A percentile compares a stretch with the other conserved stretches of the same genome.
These are phyloP conservation scores for Phyto melanocephala DNA, from an alignment of 2,888 invertebrate species.

Conservation along the genomic window DNA sequence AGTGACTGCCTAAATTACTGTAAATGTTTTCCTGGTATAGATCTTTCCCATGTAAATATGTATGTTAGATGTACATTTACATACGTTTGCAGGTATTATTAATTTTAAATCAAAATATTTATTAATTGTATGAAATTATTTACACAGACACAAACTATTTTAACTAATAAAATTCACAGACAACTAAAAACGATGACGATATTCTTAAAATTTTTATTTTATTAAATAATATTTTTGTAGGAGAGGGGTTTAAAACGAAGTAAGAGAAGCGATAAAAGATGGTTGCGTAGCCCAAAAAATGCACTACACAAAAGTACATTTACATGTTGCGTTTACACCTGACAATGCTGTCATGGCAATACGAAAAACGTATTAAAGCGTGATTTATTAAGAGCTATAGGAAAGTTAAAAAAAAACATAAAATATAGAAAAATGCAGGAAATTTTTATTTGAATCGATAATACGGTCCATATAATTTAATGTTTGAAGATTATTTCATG, in stretches of 20 bases:
- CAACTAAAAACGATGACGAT: conserved; percentile 28
- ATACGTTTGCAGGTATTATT: conserved; percentile 27
- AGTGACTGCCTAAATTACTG: conserved; percentile 13
- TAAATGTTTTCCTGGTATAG: conserved; percentile 31
- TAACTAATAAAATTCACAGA: conserved; percentile 21
- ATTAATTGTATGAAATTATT: conserved; percentile 44
- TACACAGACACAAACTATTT: conserved; percentile 9
- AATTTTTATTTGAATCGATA: no score
- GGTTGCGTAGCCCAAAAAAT: not conserved
- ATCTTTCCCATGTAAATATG: conserved; percentile 16
- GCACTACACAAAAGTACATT: no score
- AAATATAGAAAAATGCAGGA: no score
- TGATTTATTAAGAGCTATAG: no score
- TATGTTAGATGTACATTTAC: conserved; percentile 4
- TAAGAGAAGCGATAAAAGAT: not conserved
- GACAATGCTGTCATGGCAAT: no score
- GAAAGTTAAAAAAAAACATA: no score
- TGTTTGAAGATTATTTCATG: no score
- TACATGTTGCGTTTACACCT: no score
- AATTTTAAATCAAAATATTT: conserved; percentile 41
- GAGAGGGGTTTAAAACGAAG: not conserved
- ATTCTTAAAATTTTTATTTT: not conserved
- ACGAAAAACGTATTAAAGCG: no score
- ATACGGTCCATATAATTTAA: no score
- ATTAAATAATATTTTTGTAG: conserved; percentile 17